A percentile compares a stretch with the other conserved stretches of the same genome.
These are phyloP conservation scores for Cossypha dichroa DNA, from an alignment of 2,797 vertebrate genomes.

Conservation along the genomic window DNA sequence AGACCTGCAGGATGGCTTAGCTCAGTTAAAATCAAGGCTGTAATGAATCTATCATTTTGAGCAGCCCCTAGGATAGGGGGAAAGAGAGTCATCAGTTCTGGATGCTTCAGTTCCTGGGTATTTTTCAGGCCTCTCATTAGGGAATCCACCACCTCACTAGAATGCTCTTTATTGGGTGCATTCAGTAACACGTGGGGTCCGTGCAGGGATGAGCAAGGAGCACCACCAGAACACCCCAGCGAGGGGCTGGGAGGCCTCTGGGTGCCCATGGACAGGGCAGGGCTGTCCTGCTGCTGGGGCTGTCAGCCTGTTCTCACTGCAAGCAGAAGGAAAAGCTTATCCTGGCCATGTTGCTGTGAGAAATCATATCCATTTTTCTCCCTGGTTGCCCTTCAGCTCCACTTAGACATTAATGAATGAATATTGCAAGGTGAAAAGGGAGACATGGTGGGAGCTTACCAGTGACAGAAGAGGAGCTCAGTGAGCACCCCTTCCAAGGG, in stretches of 20 bases:
- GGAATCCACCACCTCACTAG: background rate
- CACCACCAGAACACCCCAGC: background rate
- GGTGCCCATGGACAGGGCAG: rapidly evolving
- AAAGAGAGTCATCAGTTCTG: background rate
- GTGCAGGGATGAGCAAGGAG: background rate
- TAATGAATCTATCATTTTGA: background rate
- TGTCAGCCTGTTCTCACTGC: background rate
- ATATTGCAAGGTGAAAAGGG: background rate
- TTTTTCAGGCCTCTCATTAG: background rate
- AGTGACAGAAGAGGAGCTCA: background rate
- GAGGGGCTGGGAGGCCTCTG: background rate
- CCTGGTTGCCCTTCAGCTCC: background rate
- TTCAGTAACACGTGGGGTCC: rapidly evolving
- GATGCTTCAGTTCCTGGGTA: background rate
- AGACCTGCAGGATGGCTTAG: background rate
- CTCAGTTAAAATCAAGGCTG: background rate
- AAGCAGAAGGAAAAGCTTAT: background rate
- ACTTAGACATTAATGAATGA: background rate
- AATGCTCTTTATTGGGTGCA: rapidly evolving
- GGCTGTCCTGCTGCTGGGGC: background rate
- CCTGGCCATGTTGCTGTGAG: background rate
- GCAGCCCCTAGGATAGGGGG: background rate
- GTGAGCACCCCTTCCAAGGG: background rate
- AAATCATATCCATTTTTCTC: background rate
- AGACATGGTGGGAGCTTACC: background rate